Base-by-base conservation (phyloP, 2,113 vertebrate species). In the Nycticorax nycticorax region DNA sequence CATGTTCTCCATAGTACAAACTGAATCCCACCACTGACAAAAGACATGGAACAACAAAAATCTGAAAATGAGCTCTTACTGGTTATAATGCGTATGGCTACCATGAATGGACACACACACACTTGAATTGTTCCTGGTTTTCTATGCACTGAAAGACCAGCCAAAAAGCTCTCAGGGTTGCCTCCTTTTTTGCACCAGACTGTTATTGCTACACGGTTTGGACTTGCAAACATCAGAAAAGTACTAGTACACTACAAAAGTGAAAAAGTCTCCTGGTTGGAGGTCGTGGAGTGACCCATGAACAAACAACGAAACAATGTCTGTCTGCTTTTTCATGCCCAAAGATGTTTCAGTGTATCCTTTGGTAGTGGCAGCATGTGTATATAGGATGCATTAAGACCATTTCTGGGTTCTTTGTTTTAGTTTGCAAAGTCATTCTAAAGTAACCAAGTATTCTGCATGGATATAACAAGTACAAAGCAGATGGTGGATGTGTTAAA, bases 401-500 rank as follows among this genome's bases (percentile, higher is more conserved):
- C 18, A n/a, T 14, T 86, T 41, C n/a, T 50, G 53, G 9, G 47
- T 35, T 72, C 39, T 73, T 56, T 33, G 18, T 56, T 66, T 82
- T 10, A 73, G 62, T 83, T 88, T 76, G 77, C 22, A 69, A 83
- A 91, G 50, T 71, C 47, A 33, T 77, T 77, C n/a, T 66, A 67
- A 86, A 88, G 12, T 41, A 53, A 88, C 8, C 8, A 50, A 74
- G 21, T 76, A 88, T 27, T 80, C 41, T 77, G 26, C 55, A 62
- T 37, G 76, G 69, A 39, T 71, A 7, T 5, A 59, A 5, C 33
- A 84, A 89, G 45, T 26, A 67, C 37, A 22, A 67, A 79, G 57
- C 80, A 97, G 93, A 92, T 81, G 79, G 95, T 5, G 20, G 75
- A 80, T 47, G n/a, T 59, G 68, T 63, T 96, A 86, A 83, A 77